Evolutionary conservation across 2,888 invertebrate genomes (phyloP).

Genomic region (Siphonodentalium dalli): DNA sequence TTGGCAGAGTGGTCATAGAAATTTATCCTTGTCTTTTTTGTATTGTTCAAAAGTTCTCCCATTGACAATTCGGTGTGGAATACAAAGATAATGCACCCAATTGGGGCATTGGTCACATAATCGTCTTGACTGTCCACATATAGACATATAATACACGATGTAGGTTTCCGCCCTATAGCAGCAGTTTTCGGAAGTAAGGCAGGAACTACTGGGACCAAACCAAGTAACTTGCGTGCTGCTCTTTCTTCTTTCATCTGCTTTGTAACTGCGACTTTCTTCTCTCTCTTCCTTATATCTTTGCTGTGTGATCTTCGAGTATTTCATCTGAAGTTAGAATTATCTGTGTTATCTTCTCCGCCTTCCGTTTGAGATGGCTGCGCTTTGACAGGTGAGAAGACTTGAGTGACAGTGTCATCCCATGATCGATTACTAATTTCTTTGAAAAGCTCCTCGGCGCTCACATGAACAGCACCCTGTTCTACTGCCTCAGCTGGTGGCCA

Average conservation of each 20-base stretch:
- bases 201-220: neutral
- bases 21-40: neutral
- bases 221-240: neutral
- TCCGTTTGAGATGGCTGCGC: neutral
- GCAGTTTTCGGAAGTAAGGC: too few species aligned
- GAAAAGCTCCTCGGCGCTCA: neutral
- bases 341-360: constrained; percentile 6
- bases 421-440: neutral
- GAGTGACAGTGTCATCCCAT: neutral
- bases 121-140: neutral
- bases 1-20: constrained; percentile 1
- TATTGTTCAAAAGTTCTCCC: too few species aligned
- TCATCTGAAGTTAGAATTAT: constrained; percentile 10
- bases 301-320: constrained; percentile 2
- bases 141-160: too few species aligned
- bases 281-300: constrained; percentile 5
- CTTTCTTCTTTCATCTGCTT: constrained; percentile 4
- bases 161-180: neutral
- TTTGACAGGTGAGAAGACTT: neutral
- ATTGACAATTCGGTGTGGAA: neutral
- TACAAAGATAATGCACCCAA: constrained; percentile 2
- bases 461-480: neutral
- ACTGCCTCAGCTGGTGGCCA: neutral
- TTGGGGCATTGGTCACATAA: neutral
- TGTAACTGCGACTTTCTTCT: constrained; percentile 1